Conservation (phyloP, 1,140 invertebrate genomes). For the Platyscapa corneri region DNA sequence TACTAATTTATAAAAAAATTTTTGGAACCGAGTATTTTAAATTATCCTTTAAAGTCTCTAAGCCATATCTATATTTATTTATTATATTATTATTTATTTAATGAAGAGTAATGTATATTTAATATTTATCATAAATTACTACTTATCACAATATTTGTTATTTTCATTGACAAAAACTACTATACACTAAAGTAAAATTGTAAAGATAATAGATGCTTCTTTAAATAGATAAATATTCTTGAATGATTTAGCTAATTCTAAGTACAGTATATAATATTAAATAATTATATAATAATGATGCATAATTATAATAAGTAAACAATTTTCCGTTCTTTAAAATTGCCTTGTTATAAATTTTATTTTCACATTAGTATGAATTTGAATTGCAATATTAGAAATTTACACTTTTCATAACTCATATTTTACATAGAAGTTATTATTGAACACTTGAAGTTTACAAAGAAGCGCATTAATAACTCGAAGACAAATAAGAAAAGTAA, state of each 20-base stretch:
- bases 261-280: neutral
- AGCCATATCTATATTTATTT: no score
- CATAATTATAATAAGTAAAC: constrained; percentile 1
- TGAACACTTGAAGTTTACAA: no score
- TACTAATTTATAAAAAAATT: neutral
- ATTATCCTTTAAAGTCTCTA: neutral
- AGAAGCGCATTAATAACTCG: neutral
- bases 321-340: neutral
- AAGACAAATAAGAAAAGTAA: neutral
- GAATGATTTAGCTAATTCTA: neutral
- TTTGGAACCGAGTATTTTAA: neutral
- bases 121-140: no score
- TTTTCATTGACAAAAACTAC: neutral
- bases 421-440: neutral
- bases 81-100: no score
- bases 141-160: neutral
- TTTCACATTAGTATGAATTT: neutral
- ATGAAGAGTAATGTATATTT: no score
- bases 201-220: no score
- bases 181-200: neutral
- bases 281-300: neutral
- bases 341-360: neutral
- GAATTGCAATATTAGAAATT: neutral
- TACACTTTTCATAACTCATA: neutral
- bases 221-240: neutral